Conservation (phyloP, 2,888 invertebrate species). For the Cosmia trapezina region DNA sequence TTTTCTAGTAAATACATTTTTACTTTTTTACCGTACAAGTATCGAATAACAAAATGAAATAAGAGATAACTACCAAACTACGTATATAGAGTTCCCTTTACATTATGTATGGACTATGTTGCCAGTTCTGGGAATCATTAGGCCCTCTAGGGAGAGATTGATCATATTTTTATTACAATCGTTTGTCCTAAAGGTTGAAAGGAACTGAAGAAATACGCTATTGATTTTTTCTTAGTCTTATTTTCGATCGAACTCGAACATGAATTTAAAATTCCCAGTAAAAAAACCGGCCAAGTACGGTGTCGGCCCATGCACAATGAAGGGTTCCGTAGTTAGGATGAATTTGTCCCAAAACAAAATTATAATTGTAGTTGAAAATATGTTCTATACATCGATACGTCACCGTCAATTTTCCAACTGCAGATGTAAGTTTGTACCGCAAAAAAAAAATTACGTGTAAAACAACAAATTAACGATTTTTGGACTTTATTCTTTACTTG, state of each 20-base stretch:
- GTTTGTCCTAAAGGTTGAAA: not conserved
- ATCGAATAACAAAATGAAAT: not conserved
- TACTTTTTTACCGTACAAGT: not conserved
- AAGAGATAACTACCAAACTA: not conserved
- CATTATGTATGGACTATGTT: conserved; percentile 9
- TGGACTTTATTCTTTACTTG: no score
- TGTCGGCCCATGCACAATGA: no score
- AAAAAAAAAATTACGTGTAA: no score
- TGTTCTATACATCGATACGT: no score
- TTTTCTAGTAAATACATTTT: not conserved
- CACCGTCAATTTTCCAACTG: no score
- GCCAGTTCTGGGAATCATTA: conserved; percentile 12
- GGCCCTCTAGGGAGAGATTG: conserved; percentile 22
- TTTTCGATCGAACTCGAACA: no score
- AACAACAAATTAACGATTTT: no score
- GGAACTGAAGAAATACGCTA: not conserved
- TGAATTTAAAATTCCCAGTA: not conserved
- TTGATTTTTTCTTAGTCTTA: not conserved
- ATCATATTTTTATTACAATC: conserved; percentile 18
- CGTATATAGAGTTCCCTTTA: not conserved
- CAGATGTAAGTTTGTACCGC: no score
- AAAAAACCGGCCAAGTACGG: no score
- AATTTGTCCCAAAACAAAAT: no score
- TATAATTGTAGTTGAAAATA: no score
- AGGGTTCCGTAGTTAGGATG: no score